Conservation (phyloP, 2,113 vertebrate genomes). For the Aythya baeri region DNA sequence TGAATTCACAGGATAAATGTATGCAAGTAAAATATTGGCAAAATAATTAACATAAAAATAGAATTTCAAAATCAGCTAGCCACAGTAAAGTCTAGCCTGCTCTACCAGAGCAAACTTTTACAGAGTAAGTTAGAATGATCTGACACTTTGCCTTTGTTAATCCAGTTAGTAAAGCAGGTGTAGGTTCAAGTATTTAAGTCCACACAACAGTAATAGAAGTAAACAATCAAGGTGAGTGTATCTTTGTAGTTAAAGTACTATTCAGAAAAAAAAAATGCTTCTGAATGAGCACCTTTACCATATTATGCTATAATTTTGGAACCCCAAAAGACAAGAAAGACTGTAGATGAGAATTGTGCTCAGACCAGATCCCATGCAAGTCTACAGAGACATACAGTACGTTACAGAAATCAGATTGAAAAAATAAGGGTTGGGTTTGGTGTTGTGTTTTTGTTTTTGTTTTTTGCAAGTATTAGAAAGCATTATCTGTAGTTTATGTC, state of each 20-base stretch:
- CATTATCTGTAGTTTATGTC: neutral
- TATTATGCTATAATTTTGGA: conserved; percentile 29
- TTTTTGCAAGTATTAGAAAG: neutral
- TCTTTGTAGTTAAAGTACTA: conserved; percentile 30
- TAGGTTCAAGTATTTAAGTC: conserved; percentile 59
- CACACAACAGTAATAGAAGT: conserved; percentile 36
- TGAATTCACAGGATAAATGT: conserved; percentile 19
- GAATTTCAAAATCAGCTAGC: conserved; percentile 17
- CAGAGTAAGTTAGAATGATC: neutral
- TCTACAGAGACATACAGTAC: neutral
- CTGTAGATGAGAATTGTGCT: conserved; percentile 29
- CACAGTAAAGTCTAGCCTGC: conserved; percentile 33
- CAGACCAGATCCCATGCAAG: conserved; percentile 14
- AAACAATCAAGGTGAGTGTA: conserved; percentile 27
- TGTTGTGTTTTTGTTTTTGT: neutral
- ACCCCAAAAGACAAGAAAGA: conserved; percentile 14
- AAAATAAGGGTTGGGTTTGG: neutral
- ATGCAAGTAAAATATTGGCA: conserved; percentile 52
- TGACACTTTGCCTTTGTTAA: conserved; percentile 24
- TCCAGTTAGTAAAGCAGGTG: conserved; percentile 48
- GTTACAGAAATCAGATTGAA: conserved; percentile 17
- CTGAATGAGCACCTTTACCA: conserved; percentile 35
- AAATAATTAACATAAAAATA: conserved; percentile 30
- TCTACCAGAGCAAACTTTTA: conserved; percentile 27
- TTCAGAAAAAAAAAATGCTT: neutral